These are phyloP conservation scores for Neomorphus geoffroyi DNA, from an alignment of 2,797 vertebrate genomes.

Conservation along the genomic window DNA sequence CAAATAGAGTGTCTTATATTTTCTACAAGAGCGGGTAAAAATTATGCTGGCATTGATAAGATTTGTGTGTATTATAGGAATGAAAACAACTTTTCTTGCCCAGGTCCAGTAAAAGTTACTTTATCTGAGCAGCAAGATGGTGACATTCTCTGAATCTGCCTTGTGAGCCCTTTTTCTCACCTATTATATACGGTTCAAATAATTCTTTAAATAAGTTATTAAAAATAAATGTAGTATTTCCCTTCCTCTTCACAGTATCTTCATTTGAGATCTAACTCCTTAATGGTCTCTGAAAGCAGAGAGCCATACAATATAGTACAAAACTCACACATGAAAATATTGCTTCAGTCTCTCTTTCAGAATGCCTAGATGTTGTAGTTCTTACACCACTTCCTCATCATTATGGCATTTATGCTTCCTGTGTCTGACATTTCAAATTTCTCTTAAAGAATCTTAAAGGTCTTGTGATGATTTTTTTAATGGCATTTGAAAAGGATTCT, in stretches of 20 bases:
- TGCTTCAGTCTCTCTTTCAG: background rate
- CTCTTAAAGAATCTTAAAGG: background rate
- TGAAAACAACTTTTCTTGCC: background rate
- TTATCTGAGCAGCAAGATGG: background rate
- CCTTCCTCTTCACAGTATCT: background rate
- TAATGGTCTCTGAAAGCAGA: background rate
- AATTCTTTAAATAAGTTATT: constrained; percentile 4
- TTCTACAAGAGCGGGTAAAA: background rate
- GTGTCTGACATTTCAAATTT: background rate
- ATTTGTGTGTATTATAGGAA: background rate
- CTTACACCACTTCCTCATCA: background rate
- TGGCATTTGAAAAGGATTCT: background rate
- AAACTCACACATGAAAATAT: background rate
- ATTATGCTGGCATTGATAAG: background rate
- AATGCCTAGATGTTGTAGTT: background rate
- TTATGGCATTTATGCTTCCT: background rate
- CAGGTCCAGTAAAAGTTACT: background rate
- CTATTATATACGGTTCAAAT: background rate
- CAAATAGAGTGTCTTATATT: background rate
- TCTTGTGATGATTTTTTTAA: background rate
- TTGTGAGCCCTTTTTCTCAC: background rate
- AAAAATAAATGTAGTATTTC: constrained; percentile 18
- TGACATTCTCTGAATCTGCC: background rate
- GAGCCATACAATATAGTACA: background rate
- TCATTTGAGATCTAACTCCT: background rate